Conservation (phyloP, 2,113 vertebrate genomes). For the Rhinoptilus africanus region DNA sequence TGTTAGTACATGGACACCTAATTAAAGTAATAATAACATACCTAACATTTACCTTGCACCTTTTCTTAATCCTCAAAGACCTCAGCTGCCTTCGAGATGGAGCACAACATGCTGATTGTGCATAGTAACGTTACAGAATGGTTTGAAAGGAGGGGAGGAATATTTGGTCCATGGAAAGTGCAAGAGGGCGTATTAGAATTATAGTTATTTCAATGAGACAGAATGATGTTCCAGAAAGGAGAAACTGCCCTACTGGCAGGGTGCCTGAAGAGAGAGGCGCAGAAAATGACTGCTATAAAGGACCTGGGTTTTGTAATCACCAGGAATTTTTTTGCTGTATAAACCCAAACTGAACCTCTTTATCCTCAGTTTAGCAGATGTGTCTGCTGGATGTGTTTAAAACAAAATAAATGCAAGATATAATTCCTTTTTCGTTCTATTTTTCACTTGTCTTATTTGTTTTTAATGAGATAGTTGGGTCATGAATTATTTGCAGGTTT, state of each 20-base stretch:
- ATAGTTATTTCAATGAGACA: neutral
- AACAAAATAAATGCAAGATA: neutral
- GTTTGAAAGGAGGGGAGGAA: neutral
- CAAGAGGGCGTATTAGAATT: neutral
- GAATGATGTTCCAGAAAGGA: neutral
- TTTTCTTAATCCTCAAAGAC: slow-evolving; percentile 15
- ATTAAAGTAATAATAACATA: neutral
- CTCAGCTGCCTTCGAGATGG: neutral
- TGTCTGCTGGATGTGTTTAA: neutral
- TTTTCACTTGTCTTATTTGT: neutral
- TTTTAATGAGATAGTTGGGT: neutral
- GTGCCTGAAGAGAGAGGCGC: neutral
- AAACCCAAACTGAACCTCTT: neutral
- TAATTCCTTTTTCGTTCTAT: neutral
- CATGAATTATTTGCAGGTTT: slow-evolving; percentile 3
- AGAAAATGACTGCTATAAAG: neutral
- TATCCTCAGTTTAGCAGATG: neutral
- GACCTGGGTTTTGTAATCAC: neutral
- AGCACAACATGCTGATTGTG: neutral
- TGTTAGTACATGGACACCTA: neutral
- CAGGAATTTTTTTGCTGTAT: neutral
- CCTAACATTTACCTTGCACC: neutral
- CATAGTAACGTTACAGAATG: neutral
- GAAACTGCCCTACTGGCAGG: neutral
- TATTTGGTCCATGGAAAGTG: neutral